Percentiles rank a stretch among this genome's conserved stretches.
Conservation (phyloP, 2,797 vertebrate species). For the Microctenopoma steveboyesi region DNA sequence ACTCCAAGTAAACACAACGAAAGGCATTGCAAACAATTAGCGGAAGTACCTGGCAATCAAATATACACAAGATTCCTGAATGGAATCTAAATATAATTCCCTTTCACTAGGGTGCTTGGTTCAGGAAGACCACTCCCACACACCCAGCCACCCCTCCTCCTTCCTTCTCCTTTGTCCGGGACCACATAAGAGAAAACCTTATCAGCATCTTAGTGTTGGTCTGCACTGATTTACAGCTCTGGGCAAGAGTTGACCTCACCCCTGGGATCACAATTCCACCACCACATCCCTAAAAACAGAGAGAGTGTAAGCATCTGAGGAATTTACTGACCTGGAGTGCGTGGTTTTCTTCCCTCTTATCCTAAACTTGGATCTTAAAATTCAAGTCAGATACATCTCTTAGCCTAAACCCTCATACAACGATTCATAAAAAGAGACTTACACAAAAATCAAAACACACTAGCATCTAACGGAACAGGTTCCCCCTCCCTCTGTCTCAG, state of each 20-base stretch:
- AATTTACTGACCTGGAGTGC: conserved; percentile 41
- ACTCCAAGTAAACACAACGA: conserved; percentile 77
- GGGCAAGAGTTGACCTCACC: conserved; percentile 33
- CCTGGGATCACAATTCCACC: conserved; percentile 28
- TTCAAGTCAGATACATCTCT: conserved; percentile 54
- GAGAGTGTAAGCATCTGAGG: conserved; percentile 10
- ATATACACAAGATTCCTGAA: conserved; percentile 93
- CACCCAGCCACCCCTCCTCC: neutral
- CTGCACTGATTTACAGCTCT: conserved; percentile 62
- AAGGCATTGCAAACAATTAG: conserved; percentile 84
- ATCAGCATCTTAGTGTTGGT: conserved; percentile 77
- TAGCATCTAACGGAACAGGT: conserved; percentile 34
- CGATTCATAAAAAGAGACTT: conserved; percentile 28
- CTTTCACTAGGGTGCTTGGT: conserved; percentile 83
- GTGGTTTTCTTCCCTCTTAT: conserved; percentile 47
- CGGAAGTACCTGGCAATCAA: conserved; percentile 88
- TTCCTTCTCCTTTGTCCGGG: conserved; percentile 37
- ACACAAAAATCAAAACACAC: conserved; percentile 31
- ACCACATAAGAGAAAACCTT: conserved; percentile 46
- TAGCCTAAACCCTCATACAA: conserved; percentile 35
- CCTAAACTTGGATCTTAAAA: conserved; percentile 50
- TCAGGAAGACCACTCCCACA: conserved; percentile 52
- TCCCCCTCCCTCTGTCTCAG: conserved; percentile 6
- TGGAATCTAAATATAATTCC: conserved; percentile 93
- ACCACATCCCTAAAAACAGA: conserved; percentile 5